phyloP scores from a whole-genome alignment of 1,140 invertebrate species.

The Neodiprion virginianus region DNA sequence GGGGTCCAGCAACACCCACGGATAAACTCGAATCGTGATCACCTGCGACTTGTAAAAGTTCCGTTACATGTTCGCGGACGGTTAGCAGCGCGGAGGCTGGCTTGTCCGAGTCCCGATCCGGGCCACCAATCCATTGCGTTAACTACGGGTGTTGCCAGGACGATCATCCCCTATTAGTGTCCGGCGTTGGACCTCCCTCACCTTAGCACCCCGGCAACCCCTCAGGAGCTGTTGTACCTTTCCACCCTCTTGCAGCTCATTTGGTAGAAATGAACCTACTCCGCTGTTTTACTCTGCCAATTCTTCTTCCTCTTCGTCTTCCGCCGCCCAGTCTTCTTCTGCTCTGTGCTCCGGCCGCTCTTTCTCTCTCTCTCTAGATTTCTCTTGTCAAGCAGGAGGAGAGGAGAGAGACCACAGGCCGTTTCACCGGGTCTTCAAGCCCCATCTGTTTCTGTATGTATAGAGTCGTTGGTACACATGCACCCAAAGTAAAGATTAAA shows the following conservation, averaged over 20 bases:
- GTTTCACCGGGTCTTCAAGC: background rate
- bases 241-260: constrained; percentile 17
- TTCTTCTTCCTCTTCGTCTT: constrained; percentile 11
- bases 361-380: background rate
- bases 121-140: constrained; percentile 36
- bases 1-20: background rate
- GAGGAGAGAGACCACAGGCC: constrained; percentile 3
- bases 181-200: constrained; percentile 31
- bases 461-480: background rate
- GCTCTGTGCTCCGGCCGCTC: constrained; percentile 13
- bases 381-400: background rate
- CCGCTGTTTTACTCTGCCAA: background rate
- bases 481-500: constrained; percentile 5
- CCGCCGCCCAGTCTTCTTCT: background rate
- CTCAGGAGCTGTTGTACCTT: constrained; percentile 19
- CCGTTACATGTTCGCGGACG: background rate
- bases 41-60: constrained; percentile 8
- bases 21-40: background rate
- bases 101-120: background rate
- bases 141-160: constrained; percentile 41
- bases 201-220: constrained; percentile 25
- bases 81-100: background rate
- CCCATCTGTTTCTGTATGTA: constrained; percentile 7
- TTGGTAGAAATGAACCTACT: constrained; percentile 22
- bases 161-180: constrained; percentile 49